Evolutionary conservation across 2,797 vertebrate species (phyloP), one percentile per base, ranked within the genome.

Genomic region (Aldrovandia affinis): DNA sequence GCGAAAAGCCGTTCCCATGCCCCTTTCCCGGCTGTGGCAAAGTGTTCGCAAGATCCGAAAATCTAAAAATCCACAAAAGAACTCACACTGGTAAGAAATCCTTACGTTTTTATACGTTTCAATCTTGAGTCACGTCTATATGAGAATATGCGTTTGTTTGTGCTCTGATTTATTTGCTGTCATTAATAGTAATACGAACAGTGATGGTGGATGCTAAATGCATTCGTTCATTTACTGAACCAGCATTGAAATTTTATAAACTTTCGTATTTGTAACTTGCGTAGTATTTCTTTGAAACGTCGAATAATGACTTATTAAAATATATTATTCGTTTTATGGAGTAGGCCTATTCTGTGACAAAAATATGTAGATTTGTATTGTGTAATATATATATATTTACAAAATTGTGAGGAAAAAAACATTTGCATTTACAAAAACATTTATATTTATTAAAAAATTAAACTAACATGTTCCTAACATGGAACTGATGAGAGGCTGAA

Each of bases 41-140:
- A 96, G 97, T 98, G 84, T 98, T 98, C 89, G 97, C 97, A 0
- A 94, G 97, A 85, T 98, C 97, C 77, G 97, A 98, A 94, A 98
- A 98, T 88, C 95, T 98, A 82, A 98, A 98, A 95, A 98, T 98
- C 88, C 97, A 98, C 95, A 98, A 98, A 95, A 95, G 97, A 93
- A 98, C 97, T 81, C 97, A 98, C 92, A 98, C 97, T 84, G 97
- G 97, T 98, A 97, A 95, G 94, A 61, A 44, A 30, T 81, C 25
- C 22, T 1, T 7, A 9, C 28, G 28, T 54, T 12, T 52, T 50
- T 30, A 36, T 39, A 73, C 33, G 30, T 70, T 73, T 77, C 4
- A 7, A n/a, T 77, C 10, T 47, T 25, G 4, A 36, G 73, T 18
- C 9, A 47, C 25, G n/a, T 77, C 9, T 73, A 22, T 73, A 4